Conservation (phyloP, 2,888 invertebrate species). For the Synergus japonicus region DNA sequence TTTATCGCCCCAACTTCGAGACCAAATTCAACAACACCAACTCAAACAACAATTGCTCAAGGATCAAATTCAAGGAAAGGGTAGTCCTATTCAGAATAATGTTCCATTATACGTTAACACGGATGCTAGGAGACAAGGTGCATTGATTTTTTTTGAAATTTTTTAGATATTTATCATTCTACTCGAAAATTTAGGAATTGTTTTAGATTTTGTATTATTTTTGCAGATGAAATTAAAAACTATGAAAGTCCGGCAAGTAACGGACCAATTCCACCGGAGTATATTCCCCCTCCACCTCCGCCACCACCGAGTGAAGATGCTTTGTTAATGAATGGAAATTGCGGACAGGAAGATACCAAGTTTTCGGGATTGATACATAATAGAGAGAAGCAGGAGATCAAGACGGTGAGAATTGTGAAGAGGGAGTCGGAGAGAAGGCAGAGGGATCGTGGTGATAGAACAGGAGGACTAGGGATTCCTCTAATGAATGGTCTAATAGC, state of each 20-base stretch:
- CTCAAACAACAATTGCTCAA: conserved; percentile 71
- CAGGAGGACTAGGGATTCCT: conserved; percentile 74
- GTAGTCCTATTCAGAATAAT: conserved; percentile 62
- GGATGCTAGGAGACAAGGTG: conserved; percentile 72
- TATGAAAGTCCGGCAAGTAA: conserved; percentile 63
- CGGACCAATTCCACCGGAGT: conserved; percentile 68
- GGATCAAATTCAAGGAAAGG: conserved; percentile 73
- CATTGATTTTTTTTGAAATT: conserved; percentile 35
- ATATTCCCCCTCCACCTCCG: conserved; percentile 73
- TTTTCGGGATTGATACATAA: conserved; percentile 79
- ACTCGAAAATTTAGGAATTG: background rate
- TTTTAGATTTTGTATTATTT: conserved; percentile 1
- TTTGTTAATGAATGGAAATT: conserved; percentile 64
- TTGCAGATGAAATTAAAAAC: conserved; percentile 63
- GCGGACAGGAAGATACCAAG: conserved; percentile 68
- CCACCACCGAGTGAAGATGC: conserved; percentile 67
- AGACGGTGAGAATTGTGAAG: conserved; percentile 96
- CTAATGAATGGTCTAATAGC: conserved; percentile 68
- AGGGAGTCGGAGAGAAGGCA: conserved; percentile 92
- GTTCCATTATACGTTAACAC: conserved; percentile 86
- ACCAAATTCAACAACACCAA: conserved; percentile 74
- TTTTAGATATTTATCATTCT: conserved; percentile 13
- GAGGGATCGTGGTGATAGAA: conserved; percentile 86
- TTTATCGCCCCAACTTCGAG: conserved; percentile 68
- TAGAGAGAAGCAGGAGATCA: conserved; percentile 92